A percentile compares a stretch with the other conserved stretches of the same genome.
Conservation (phyloP, 2,888 invertebrate species). For the Rotaria sp. region DNA sequence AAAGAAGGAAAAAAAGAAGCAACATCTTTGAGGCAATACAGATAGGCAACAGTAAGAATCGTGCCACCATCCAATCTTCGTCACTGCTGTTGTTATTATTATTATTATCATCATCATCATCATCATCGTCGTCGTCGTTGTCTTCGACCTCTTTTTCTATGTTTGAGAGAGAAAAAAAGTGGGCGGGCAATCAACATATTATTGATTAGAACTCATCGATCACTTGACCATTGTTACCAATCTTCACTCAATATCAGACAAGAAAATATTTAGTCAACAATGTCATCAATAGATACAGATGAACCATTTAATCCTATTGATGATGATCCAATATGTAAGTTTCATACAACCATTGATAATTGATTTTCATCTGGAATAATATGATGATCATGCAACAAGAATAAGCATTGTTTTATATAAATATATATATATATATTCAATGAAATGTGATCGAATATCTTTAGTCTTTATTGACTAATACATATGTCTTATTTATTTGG, state of each 20-base stretch:
- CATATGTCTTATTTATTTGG: background rate
- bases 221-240: background rate
- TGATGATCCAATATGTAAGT: background rate
- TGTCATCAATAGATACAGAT: background rate
- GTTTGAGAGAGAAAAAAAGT: background rate
- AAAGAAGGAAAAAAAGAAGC: background rate
- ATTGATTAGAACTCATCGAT: slow-evolving; percentile 11
- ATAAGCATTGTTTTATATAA: too few species aligned
- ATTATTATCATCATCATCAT: background rate
- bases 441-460: background rate
- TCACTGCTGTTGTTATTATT: background rate
- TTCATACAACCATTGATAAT: background rate
- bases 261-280: background rate
- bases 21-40: background rate
- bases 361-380: background rate
- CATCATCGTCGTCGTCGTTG: background rate
- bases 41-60: background rate
- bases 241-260: background rate
- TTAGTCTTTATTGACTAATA: background rate
- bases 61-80: background rate
- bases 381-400: background rate
- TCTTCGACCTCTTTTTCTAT: background rate
- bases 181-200: background rate
- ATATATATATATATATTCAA: too few species aligned
- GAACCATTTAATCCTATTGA: background rate